Conservation (phyloP, 2,113 vertebrate species). For the Sebastes schlegelii region DNA sequence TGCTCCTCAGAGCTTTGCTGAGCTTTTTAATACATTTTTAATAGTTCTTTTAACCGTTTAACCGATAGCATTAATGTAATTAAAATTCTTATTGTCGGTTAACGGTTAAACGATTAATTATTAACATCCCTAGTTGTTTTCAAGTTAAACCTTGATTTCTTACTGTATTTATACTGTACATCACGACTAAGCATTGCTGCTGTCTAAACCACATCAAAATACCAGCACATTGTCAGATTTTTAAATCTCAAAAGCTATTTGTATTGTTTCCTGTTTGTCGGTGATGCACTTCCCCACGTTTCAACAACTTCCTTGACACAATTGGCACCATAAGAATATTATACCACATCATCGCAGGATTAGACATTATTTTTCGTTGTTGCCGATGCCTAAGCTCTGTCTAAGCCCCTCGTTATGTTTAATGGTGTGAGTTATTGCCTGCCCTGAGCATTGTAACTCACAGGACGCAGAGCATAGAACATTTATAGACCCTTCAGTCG, state of each 20-base stretch:
- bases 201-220: not conserved
- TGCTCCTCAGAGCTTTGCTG: too few species aligned
- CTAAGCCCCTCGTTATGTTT: conserved; percentile 83
- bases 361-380: conserved; percentile 77
- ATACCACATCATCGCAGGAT: conserved; percentile 65
- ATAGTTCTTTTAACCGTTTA: too few species aligned
- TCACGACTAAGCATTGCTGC: not conserved
- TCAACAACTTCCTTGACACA: not conserved
- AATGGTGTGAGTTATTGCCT: conserved; percentile 85
- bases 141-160: not conserved
- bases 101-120: too few species aligned
- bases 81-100: too few species aligned
- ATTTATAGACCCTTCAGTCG: conserved; percentile 76
- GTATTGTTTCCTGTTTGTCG: not conserved
- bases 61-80: too few species aligned
- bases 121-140: not conserved
- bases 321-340: conserved; percentile 44
- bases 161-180: not conserved
- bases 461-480: conserved; percentile 73
- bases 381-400: conserved; percentile 71
- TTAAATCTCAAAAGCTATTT: not conserved
- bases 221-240: not conserved
- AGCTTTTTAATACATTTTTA: too few species aligned
- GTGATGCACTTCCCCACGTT: conserved; percentile 1
- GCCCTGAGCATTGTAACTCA: conserved; percentile 81